Conservation (phyloP, 2,888 invertebrate species). For the Protodeltote pygarga region DNA sequence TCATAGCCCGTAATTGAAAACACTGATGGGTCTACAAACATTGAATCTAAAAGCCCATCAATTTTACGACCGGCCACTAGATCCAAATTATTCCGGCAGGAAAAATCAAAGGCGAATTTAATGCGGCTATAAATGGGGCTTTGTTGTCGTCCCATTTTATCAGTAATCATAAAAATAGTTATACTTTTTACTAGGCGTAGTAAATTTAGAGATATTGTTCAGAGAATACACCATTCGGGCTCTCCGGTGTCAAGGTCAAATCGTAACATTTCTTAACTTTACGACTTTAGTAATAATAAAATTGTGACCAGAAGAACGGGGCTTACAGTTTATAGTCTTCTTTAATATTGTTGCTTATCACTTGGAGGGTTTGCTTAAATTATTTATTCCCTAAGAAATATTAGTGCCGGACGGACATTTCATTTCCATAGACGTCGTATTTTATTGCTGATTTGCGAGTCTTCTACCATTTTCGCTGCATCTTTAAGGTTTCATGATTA, state of each 20-base stretch:
- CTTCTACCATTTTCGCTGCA: conserved; percentile 30
- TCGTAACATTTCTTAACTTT: conserved; percentile 59
- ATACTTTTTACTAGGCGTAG: conserved; percentile 46
- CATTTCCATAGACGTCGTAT: conserved; percentile 35
- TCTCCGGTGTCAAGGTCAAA: conserved; percentile 42
- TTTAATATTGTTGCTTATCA: conserved; percentile 43
- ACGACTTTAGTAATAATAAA: conserved; percentile 58
- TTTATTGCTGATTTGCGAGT: conserved; percentile 39
- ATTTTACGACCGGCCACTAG: conserved; percentile 14
- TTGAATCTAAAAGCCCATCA: conserved; percentile 28
- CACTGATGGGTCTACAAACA: conserved; percentile 12
- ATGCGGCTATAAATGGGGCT: conserved; percentile 42
- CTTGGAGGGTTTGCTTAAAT: conserved; percentile 30
- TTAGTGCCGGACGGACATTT: conserved; percentile 26
- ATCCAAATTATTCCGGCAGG: conserved; percentile 22
- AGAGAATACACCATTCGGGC: conserved; percentile 36
- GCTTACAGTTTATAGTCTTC: conserved; percentile 53
- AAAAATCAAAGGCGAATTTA: conserved; percentile 39
- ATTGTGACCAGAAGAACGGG: conserved; percentile 49
- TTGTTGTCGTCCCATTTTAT: conserved; percentile 45
- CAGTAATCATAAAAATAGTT: conserved; percentile 51
- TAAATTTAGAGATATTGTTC: conserved; percentile 49
- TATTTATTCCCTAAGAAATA: conserved; percentile 35
- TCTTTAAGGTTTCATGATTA: conserved; percentile 29
- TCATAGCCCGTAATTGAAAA: conserved; percentile 7